Evolutionary conservation across 2,113 vertebrate species (phyloP).

Genomic region (Sialia sialis): DNA sequence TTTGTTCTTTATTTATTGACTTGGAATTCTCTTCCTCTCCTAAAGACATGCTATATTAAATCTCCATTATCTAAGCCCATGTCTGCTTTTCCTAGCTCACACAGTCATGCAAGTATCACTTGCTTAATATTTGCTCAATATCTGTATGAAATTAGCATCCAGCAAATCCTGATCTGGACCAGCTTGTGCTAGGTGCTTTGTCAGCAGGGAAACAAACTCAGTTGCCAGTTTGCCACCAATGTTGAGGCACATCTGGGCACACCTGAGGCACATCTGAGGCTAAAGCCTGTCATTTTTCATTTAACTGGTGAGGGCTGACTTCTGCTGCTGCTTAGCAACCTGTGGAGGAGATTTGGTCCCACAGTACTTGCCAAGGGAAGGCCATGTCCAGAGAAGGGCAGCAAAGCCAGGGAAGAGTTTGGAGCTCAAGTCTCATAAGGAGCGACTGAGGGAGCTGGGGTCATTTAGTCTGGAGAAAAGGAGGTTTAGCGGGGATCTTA

Average conservation of each 20-base stretch:
- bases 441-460: not conserved
- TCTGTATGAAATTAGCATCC: not conserved
- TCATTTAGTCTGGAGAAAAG: not conserved
- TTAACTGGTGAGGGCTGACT: not conserved
- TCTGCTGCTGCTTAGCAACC: accelerated
- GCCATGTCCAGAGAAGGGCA: not conserved
- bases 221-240: not conserved
- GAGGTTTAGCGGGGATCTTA: not conserved
- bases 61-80: not conserved
- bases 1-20: not conserved
- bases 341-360: not conserved
- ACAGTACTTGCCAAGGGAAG: not conserved
- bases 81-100: not conserved
- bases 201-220: not conserved
- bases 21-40: not conserved
- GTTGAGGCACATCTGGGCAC: not conserved
- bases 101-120: not conserved
- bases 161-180: not conserved
- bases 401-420: not conserved
- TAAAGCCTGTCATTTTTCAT: not conserved
- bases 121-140: not conserved
- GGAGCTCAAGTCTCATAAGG: not conserved
- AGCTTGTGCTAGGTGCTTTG: not conserved
- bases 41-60: not conserved
- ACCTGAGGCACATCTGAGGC: not conserved